Conservation (phyloP, 2,888 invertebrate species). For the Hoplodrina ambigua region DNA sequence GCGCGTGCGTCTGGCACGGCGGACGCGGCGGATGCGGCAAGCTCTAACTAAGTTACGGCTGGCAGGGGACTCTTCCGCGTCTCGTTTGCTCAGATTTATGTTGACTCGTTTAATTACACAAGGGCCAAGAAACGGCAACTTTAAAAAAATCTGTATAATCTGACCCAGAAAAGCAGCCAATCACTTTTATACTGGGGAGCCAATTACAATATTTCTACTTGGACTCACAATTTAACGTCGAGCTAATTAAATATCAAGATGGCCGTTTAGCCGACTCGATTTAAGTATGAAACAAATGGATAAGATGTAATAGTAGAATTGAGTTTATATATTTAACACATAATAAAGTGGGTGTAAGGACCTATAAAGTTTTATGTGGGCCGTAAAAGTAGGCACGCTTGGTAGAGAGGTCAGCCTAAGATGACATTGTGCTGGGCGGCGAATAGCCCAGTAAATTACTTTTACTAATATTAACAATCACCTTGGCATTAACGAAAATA, state of each 20-base stretch:
- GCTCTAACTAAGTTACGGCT: conserved; percentile 78
- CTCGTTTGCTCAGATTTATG: conserved; percentile 78
- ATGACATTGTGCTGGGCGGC: conserved; percentile 70
- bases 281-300: conserved; percentile 67
- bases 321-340: conserved; percentile 72
- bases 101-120: conserved; percentile 78
- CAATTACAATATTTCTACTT: conserved; percentile 62
- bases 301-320: conserved; percentile 68
- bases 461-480: conserved; percentile 65
- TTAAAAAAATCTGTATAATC: conserved; percentile 63
- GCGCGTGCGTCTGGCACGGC: conserved; percentile 54
- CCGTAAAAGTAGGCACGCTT: conserved; percentile 72
- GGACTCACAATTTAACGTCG: conserved; percentile 45
- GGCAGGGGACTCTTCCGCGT: conserved; percentile 74
- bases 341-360: conserved; percentile 74
- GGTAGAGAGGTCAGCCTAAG: conserved; percentile 66
- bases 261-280: conserved; percentile 46
- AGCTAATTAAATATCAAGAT: conserved; percentile 54
- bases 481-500: conserved; percentile 42
- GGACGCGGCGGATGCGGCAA: conserved; percentile 52
- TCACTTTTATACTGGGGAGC: conserved; percentile 51
- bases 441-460: conserved; percentile 65
- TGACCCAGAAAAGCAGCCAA: conserved; percentile 56
- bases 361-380: conserved; percentile 76
- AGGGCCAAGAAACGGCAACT: conserved; percentile 62